A percentile compares a stretch with the other conserved stretches of the same genome.
phyloP scores from a whole-genome alignment of 92 coral and sea anemone genomes.

The Palythoa grandiflora region DNA sequence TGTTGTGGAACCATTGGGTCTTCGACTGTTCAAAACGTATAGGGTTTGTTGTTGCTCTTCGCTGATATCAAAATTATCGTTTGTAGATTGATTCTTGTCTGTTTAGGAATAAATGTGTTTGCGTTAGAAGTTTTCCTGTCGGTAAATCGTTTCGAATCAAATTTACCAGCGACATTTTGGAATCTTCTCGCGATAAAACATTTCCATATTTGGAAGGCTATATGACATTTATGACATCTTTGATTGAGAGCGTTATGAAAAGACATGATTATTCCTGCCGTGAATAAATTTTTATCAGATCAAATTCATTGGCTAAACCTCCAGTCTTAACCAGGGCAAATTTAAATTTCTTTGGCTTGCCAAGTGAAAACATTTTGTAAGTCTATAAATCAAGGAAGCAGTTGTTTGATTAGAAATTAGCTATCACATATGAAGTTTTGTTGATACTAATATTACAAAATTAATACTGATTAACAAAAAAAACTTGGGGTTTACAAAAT shows the following conservation, averaged over 20 bases:
- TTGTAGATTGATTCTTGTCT: too few relatives aligned
- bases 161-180: not conserved
- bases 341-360: too few relatives aligned
- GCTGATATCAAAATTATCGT: too few relatives aligned
- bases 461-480: too few relatives aligned
- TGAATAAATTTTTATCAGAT: not conserved
- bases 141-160: not conserved
- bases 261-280: not conserved
- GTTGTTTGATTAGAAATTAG: too few relatives aligned
- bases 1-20: not conserved
- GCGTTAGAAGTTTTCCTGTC: not conserved
- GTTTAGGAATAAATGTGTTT: too few relatives aligned
- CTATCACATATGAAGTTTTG: too few relatives aligned
- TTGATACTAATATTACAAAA: too few relatives aligned
- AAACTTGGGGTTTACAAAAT: too few relatives aligned
- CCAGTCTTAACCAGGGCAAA: not conserved
- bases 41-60: too few relatives aligned
- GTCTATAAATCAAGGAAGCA: too few relatives aligned
- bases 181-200: not conserved
- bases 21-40: not conserved
- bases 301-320: not conserved
- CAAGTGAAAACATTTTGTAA: too few relatives aligned
- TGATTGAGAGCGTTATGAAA: not conserved
- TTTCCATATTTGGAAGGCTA: conserved; percentile 25
- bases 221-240: conserved; percentile 16